Base-by-base conservation (phyloP, 2,113 vertebrate species). In the Oreochromis spilurus region DNA sequence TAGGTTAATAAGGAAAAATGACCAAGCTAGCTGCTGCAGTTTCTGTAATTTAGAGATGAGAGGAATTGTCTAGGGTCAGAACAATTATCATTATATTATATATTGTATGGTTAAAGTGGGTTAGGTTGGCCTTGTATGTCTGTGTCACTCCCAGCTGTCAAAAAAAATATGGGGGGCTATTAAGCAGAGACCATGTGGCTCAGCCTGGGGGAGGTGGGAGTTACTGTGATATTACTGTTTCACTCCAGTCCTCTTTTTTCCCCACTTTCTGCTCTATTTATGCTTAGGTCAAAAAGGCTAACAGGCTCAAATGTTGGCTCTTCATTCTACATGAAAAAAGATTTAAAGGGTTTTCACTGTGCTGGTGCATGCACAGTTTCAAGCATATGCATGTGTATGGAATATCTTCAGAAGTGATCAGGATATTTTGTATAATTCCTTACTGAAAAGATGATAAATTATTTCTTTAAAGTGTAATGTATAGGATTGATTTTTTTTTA, bases 271-370 rank as follows among this genome's bases (percentile, higher is more conserved):
- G 14, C 55, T 57, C 21, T 72, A 29, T n/a, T 86, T 12, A 50
- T 53, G 36, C 48, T 84, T 52, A n/a, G 81, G 83, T 89, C 83
- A 84, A 40, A 85, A 36, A 75, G 45, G 43, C 55, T 40, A 48
- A 77, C 12, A 14, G 16, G 24, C 50, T 70, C 5, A 85, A 80
- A 84, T 29, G 50, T 79, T 34, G 38, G 55, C 14, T 34, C 16
- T 75, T 85, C 72, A 80, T 82, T 65, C 4, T 19, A 26, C 53
- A 79, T 38, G 77, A 26, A 58, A 54, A 34, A 2, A 14, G 11
- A 81, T 62, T 62, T 4, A 19, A 48, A 4, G 36, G 29, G 50
- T 83, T 62, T 65, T 62, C 38, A 43, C 50, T 50, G 60, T 9
- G 70, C 26, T 83, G 16, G 26, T 31, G 17, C 31, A 58, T 17